Evolutionary conservation across 2,113 vertebrate species (phyloP), one percentile per base, ranked within the genome.

Genomic region (Thalassarche chlororhynchos): DNA sequence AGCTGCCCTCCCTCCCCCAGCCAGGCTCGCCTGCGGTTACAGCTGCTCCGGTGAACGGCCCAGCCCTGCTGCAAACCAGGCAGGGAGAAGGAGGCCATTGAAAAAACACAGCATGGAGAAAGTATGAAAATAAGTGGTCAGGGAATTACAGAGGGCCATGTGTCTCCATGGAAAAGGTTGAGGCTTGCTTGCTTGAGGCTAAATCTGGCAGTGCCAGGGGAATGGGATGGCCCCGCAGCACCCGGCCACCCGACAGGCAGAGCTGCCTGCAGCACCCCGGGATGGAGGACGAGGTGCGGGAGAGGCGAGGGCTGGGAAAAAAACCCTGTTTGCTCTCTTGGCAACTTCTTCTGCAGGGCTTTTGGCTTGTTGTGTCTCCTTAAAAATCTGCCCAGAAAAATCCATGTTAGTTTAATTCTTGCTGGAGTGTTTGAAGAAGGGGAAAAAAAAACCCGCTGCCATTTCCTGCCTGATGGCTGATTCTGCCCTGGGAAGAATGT

Each of bases 401-500:
- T 70, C 65, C 51, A 20, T 74, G 80, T 93, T 93, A 76, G 74
- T 91, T 96, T 96, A 94, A 95, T 94, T 90, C 87, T 93, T 87
- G n/a, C 70, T 65, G 61, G 42, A 88, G 93, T 89, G 82, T 90
- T 93, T 94, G 84, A 91, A 94, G 55, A 55, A 36, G 38, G 31
- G 24, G 69, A 10, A 40, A 36, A 81, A 74, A 66, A 26, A 38
- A 2, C 19, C 62, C 19, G 9, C 69, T 97, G 93, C 94, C 57
- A 64, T 96, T 97, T 97, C 95, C 95, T 97, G 95, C 84, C 84
- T 88, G 79, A 87, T 95, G 93, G 83, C 84, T 78, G 80, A 74
- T 91, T 87, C 74, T 95, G 92, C 69, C 84, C 58, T 69, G 54
- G 86, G 94, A 96, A 84, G 88, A 93, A 95, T 90, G 89, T 64